Evolutionary conservation across 2,797 vertebrate genomes (phyloP).

Genomic region (Malacoraja senta): DNA sequence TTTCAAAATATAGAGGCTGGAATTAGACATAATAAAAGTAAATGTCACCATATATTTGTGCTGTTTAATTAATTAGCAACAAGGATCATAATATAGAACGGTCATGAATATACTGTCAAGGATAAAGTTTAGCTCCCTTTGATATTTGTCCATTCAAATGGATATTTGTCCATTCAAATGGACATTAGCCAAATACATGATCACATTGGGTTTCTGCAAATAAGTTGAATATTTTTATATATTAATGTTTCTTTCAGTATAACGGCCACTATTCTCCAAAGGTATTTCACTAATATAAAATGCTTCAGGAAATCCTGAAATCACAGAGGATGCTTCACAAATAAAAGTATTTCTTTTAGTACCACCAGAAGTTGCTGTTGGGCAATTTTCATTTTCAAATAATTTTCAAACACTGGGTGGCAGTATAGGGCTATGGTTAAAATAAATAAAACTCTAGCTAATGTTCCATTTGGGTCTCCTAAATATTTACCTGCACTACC

Average conservation of each 20-base stretch:
- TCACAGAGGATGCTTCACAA: too few species aligned
- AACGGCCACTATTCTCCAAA: too few species aligned
- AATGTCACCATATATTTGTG: background rate
- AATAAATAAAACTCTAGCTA: too few species aligned
- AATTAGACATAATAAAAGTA: background rate
- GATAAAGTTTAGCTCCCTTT: background rate
- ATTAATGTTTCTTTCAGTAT: background rate
- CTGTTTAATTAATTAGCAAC: background rate
- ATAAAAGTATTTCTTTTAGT: too few species aligned
- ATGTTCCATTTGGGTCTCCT: too few species aligned
- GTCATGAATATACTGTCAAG: background rate
- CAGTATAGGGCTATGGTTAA: background rate
- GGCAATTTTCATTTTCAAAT: background rate
- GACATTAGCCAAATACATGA: too few species aligned
- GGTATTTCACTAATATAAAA: too few species aligned
- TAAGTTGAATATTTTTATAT: background rate
- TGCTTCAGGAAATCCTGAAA: too few species aligned
- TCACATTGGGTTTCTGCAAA: background rate
- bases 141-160: background rate
- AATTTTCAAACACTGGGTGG: constrained; percentile 5
- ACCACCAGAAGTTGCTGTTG: background rate
- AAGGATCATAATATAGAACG: background rate
- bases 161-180: background rate
- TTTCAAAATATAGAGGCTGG: background rate
- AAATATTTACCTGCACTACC: too few species aligned